Base-by-base conservation (phyloP, 2,113 vertebrate genomes). In the Pseudorectes ferrugineus region DNA sequence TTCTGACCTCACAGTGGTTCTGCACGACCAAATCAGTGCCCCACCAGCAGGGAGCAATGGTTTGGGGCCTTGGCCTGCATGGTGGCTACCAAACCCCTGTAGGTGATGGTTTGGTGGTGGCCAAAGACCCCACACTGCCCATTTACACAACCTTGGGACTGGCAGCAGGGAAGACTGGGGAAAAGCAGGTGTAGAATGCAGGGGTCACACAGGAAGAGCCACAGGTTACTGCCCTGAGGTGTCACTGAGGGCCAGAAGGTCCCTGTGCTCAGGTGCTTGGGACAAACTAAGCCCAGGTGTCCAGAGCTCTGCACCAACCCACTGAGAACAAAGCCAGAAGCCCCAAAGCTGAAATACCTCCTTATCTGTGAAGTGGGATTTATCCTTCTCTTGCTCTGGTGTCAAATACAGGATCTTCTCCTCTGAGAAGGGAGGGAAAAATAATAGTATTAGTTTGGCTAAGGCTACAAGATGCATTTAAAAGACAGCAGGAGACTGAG, bases 281-380 rank as follows among this genome's bases (percentile, higher is more conserved):
- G 10, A 86, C 57, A 68, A 84, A 61, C 51, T 33, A 33, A 87
- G 73, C 29, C 61, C 71, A 51, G 29, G n/a, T 33, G 25, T 31
- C 67, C 82, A 67, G 22, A 90, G 42, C 3, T 21, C 72, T 68
- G 57, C 68, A 87, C 24, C 35, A 52, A 17, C 19, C 38, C 51
- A 29, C 25, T 8, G n/a, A 77, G 54, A 72, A 36, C 13, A 77
- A 65, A 78, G 16, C 48, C 40, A 51, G 58, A 72, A 70, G 35
- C 35, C 42, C 61, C 87, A 52, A 77, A 91, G 82, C 40, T 79
- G 57, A 93, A 98, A 96, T 97, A 99, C 99, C 99, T 99, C 99
- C 98, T 99, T 99, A 97, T 99, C 99, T 98, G 99, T 99, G 98
- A 99, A 99, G 97, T 99, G 99, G 92, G 99, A 99, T 97, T 99